Percentiles rank a stretch among this genome's conserved stretches.
These are phyloP conservation scores for Sinocyclocheilus rhinocerous DNA, from an alignment of 2,113 vertebrate genomes.

Conservation along the genomic window DNA sequence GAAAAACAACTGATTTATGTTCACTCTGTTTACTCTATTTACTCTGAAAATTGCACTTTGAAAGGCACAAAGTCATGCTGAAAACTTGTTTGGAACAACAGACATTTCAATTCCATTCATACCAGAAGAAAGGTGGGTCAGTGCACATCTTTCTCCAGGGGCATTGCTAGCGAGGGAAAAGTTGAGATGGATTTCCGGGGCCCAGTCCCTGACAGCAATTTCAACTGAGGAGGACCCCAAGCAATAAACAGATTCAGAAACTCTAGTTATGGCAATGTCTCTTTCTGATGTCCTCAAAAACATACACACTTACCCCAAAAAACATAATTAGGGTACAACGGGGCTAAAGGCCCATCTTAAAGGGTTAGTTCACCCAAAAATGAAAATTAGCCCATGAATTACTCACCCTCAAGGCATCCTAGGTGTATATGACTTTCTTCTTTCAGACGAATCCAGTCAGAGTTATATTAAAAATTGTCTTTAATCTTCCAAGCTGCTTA, in stretches of 20 bases:
- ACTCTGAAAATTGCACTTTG: constrained; percentile 43
- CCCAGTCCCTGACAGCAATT: not conserved
- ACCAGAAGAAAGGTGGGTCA: not conserved
- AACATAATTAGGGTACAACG: not conserved
- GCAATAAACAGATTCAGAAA: not conserved
- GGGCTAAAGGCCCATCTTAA: too few species aligned
- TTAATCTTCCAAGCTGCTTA: too few species aligned
- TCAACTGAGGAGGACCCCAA: not conserved
- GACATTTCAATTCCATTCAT: constrained; percentile 46
- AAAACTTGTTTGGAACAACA: not conserved
- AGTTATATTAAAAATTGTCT: too few species aligned
- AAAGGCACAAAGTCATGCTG: constrained; percentile 18
- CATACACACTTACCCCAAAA: not conserved
- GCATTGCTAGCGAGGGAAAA: not conserved
- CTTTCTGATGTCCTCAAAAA: not conserved
- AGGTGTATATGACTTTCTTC: too few species aligned
- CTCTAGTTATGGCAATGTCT: not conserved
- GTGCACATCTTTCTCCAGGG: not conserved
- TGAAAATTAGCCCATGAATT: too few species aligned
- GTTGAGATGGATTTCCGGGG: not conserved
- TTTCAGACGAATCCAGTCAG: too few species aligned
- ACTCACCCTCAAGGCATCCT: too few species aligned
- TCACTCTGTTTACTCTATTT: constrained; percentile 28
- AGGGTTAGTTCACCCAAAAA: too few species aligned
- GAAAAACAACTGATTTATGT: constrained; percentile 25